These are phyloP conservation scores for Epistrophe grossulariae DNA, from an alignment of 2,888 invertebrate species.

Conservation along the genomic window DNA sequence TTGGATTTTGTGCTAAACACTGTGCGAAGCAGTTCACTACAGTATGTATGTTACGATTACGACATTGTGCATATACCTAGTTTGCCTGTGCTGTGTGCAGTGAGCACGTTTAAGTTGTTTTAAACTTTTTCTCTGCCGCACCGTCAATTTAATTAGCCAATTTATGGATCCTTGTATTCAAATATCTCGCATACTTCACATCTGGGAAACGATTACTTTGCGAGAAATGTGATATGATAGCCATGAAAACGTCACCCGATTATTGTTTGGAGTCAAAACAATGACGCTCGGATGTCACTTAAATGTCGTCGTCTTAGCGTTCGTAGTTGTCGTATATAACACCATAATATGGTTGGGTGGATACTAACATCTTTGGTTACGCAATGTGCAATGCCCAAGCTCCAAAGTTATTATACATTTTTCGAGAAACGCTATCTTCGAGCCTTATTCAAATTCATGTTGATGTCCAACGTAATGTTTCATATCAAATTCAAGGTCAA, in stretches of 20 bases:
- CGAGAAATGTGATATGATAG: constrained; percentile 57
- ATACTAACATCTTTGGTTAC: constrained; percentile 38
- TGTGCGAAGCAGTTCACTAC: constrained; percentile 29
- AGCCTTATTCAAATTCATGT: constrained; percentile 61
- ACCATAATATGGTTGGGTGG: constrained; percentile 64
- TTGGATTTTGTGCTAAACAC: constrained; percentile 54
- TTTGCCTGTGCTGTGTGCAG: constrained; percentile 1
- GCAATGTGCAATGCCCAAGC: not conserved
- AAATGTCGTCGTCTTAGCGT: constrained; percentile 2
- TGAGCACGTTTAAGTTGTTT: constrained; percentile 42
- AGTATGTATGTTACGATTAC: constrained; percentile 12
- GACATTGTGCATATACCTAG: constrained; percentile 19
- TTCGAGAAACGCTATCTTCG: constrained; percentile 5
- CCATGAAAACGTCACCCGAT: constrained; percentile 67
- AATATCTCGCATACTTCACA: constrained; percentile 63
- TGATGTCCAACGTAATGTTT: constrained; percentile 43
- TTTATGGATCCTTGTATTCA: constrained; percentile 75
- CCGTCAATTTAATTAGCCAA: constrained; percentile 64
- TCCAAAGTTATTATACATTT: constrained; percentile 15
- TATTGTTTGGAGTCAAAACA: constrained; percentile 54
- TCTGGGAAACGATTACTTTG: constrained; percentile 32
- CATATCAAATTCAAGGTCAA: constrained; percentile 69
- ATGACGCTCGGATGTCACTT: constrained; percentile 60
- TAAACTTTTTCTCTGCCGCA: constrained; percentile 11
- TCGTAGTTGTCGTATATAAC: constrained; percentile 19